Base-by-base conservation (phyloP, 2,113 vertebrate species). In the Phylloscopus trochiloides region DNA sequence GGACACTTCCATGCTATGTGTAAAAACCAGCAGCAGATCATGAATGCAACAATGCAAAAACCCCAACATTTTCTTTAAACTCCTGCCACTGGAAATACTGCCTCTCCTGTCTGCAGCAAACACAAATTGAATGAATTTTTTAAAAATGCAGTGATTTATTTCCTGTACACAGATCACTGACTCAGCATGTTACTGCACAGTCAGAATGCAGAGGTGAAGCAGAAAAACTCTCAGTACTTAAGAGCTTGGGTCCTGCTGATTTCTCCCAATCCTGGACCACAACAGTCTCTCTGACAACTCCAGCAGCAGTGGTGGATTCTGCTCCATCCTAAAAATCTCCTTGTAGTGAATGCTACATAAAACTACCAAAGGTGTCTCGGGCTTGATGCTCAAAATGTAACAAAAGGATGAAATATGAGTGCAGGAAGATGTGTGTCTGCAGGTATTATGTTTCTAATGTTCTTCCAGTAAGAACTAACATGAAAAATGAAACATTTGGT, bases 11-110 rank as follows among this genome's bases (percentile, higher is more conserved):
- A 0, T 25, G 24, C 47, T 17, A 2, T 1, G 14, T 12, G 25
- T 40, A 61, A 75, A 61, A 65, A 71, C 2, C 6, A 20, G 20
- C 52, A 54, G n/a, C 17, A 54, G 26, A 63, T 26, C 57, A n/a
- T 0, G 0, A 84, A 42, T 1, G 6, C 34, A 48, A 15, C 31
- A 42, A 62, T 7, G 17, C 31, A 54, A 34, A 79, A 34, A 0
- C 6, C 18, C 26, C 32, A 68, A 12, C 4, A 5, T 38, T 52
- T 77, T 52, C 63, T 61, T 38, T 32, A 15, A 59, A 51, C 9
- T 43, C 59, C 43, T 17, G 26, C 13, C 13, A 1, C 42, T 43
- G 45, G 29, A 85, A 68, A 57, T 12, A 17, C 12, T 9, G 8
- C 29, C 63, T 45, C 18, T 66, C 28, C 75, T 11, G 25, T 6